Base-by-base conservation (phyloP, 2,797 vertebrate species). In the Semotilus atromaculatus region DNA sequence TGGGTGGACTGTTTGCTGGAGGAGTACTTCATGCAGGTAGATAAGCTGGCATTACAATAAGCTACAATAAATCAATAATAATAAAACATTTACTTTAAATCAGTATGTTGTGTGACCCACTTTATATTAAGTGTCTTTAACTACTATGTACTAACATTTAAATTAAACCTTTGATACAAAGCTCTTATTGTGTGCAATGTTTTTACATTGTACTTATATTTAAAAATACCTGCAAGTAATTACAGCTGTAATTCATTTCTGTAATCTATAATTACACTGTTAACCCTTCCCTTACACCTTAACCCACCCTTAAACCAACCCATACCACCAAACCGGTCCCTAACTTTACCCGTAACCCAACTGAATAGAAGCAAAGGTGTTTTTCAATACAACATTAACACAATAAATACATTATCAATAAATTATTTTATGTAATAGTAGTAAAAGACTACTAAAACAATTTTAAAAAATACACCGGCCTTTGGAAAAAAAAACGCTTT, bases 1-100 rank as follows among this genome's bases (percentile, higher is more conserved):
- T 98, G 97, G 97, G 97, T 98, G 26, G 97, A 98, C 91, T 97
- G 97, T 85, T 91, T 98, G 36, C 90, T 98, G 62, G 97, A 98
- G 80, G 97, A 98, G 85, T 98, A 98, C 88, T 98, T 98, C 85
- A 98, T 97, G 96, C 97, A 98, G 97, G 97, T 98, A 84, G 11
- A 53, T 7, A 14, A 34, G 11, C 31, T 36, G 38, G 21, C 29
- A 18, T 64, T 38, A 53, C 13, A 58, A 64, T 64, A 64, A 31
- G 16, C 29, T 31, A 31, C 29, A 31, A 31, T 18, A 31, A 64
- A 62, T 7, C 60, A 62, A 62, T 7, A 62, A 29, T 62, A 62
- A 64, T 31, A 31, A 31, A 31, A n/a, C 62, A 64, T 64, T 64
- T 64, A 64, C 14, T 64, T 64, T 64, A 64, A 64, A 64, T 64